Percentiles rank a stretch among this genome's conserved stretches.
These are phyloP conservation scores for Fratercula arctica DNA, from an alignment of 2,797 vertebrate genomes.

Conservation along the genomic window DNA sequence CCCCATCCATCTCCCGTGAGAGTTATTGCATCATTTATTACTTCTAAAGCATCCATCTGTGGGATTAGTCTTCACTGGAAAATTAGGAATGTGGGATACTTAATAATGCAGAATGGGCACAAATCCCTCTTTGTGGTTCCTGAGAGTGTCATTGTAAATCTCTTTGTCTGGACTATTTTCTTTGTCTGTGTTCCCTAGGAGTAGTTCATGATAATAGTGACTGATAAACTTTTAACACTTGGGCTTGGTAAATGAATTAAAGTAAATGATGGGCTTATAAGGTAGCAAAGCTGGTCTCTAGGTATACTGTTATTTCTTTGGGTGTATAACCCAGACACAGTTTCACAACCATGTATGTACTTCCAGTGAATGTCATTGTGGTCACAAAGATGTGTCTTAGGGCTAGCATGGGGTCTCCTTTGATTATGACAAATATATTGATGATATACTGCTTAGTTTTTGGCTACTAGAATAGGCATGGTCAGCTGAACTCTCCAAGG, in stretches of 20 bases:
- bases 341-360: neutral
- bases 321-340: neutral
- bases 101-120: neutral
- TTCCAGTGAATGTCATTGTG: neutral
- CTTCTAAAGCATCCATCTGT: slow-evolving; percentile 32
- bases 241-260: neutral
- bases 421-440: neutral
- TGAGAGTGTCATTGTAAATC: neutral
- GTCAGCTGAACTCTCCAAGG: neutral
- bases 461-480: neutral
- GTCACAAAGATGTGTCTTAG: neutral
- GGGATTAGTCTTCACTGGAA: slow-evolving; percentile 13
- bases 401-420: neutral
- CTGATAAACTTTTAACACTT: neutral
- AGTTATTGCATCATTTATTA: slow-evolving; percentile 29
- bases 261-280: neutral
- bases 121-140: neutral
- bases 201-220: slow-evolving; percentile 4
- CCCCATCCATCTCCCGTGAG: neutral
- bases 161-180: slow-evolving; percentile 2
- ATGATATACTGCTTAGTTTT: neutral
- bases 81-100: neutral
- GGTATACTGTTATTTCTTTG: neutral
- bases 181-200: slow-evolving; percentile 9
- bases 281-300: neutral